Evolutionary conservation across 1,140 invertebrate species (phyloP), one percentile per base, ranked within the genome.

Genomic region (Drosophila carrolli): DNA sequence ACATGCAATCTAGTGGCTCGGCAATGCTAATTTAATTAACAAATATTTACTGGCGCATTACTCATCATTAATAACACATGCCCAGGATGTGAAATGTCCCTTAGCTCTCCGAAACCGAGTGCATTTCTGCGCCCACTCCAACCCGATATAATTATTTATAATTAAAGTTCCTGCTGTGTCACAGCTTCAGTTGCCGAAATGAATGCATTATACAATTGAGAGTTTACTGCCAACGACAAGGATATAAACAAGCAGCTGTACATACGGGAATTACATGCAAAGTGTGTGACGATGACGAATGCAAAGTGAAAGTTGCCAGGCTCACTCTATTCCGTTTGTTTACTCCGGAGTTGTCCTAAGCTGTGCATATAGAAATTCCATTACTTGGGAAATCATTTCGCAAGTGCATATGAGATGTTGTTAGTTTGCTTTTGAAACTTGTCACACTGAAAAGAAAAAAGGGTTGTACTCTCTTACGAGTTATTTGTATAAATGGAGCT

Each of bases 21-120:
- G 43, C 61, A 60, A 77, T 57, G 58, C 56, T 53, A 84, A 85
- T 81, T 76, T 65, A 80, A 84, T 81, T 76, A 85, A 59, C 81
- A 81, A 85, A 84, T 85, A 82, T 86, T 81, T 81, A 71, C 83
- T 61, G 57, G 43, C 46, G 46, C 82, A 86, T 86, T 86, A 86
- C 65, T 85, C 82, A 75, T 78, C 74, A 75, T 85, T 85, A 84
- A 59, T 61, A 76, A 57, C 72, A 67, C 40, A 57, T 58, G 44
- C 35, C 38, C 13, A 32, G 37, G 35, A 40, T 40, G 27, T 9
- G 16, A 4, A 11, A n/a, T 72, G 40, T 63, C 40, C 65, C 41
- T 48, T 40, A 27, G 37, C 44, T 48, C 14, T 41, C 40, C 38
- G 63, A 51, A 56, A 48, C 35, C 10, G 29, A 67, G 53, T 67